Evolutionary conservation across 2,113 vertebrate genomes (phyloP).

Genomic region (Pipra filicauda): DNA sequence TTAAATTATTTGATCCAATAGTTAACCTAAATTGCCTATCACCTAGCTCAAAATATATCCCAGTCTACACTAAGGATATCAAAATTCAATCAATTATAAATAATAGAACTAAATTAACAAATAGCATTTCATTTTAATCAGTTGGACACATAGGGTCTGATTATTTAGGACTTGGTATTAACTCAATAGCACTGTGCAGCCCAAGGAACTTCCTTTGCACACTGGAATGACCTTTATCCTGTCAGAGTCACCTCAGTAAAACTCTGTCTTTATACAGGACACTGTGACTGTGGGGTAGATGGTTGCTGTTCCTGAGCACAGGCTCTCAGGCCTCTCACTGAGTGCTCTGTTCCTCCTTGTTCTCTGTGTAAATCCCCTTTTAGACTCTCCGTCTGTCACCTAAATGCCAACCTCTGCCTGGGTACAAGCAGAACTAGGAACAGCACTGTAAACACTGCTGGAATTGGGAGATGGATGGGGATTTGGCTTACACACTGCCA

Average conservation of each 20-base stretch:
- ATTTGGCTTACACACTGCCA: accelerated
- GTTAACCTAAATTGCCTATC: background rate
- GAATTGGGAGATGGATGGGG: background rate
- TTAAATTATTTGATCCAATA: background rate
- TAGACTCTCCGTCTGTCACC: background rate
- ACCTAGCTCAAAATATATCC: background rate
- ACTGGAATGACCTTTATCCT: background rate
- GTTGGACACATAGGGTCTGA: accelerated
- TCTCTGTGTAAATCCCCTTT: background rate
- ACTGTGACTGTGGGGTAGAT: accelerated
- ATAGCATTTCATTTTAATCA: background rate
- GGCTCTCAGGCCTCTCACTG: background rate
- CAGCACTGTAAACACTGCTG: background rate
- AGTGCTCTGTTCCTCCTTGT: accelerated
- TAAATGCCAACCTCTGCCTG: background rate
- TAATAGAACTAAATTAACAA: background rate
- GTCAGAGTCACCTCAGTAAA: too few species aligned
- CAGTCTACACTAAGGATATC: background rate
- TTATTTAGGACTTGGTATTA: background rate
- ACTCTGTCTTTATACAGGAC: background rate
- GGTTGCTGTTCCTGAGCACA: background rate
- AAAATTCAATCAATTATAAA: background rate
- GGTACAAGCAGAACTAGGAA: background rate
- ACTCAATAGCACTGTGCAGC: background rate
- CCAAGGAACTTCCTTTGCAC: background rate